Evolutionary conservation across 2,888 invertebrate genomes (phyloP).

Genomic region (Hipparchia semele): DNA sequence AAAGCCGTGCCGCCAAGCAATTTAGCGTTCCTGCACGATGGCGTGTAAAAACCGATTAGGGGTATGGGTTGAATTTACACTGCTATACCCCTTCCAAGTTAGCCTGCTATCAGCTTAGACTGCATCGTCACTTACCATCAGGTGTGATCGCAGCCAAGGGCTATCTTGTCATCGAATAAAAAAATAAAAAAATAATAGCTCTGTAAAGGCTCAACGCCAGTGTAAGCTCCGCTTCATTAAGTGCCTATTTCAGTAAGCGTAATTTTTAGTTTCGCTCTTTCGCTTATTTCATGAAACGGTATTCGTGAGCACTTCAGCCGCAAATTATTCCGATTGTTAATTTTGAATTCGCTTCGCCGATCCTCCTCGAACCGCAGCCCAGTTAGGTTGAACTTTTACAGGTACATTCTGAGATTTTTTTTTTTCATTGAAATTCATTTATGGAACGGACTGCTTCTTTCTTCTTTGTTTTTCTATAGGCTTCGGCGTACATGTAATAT

Average conservation of each 20-base stretch:
- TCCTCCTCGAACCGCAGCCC: slow-evolving; percentile 29
- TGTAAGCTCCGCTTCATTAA: not conserved
- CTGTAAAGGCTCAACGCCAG: not conserved
- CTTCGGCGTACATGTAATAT: not conserved
- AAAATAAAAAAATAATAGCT: no score
- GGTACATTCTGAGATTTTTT: slow-evolving; percentile 21
- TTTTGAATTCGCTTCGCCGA: slow-evolving; percentile 30
- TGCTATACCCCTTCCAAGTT: no score
- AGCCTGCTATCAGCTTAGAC: no score
- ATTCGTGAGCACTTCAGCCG: slow-evolving; percentile 21
- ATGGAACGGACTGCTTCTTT: not conserved
- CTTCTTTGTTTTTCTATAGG: slow-evolving; percentile 3
- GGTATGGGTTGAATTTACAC: no score
- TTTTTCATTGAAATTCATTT: slow-evolving; percentile 7
- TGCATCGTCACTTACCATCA: no score
- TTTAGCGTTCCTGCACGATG: no score
- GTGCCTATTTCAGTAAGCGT: not conserved
- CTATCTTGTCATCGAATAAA: no score
- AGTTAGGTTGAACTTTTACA: slow-evolving; percentile 27
- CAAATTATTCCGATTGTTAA: slow-evolving; percentile 35
- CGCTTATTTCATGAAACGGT: slow-evolving; percentile 22
- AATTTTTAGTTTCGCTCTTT: slow-evolving; percentile 22
- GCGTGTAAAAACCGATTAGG: no score
- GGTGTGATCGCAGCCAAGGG: no score
- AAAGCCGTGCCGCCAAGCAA: no score